A percentile compares a stretch with the other conserved stretches of the same genome.
phyloP scores from a whole-genome alignment of 2,888 invertebrate species.

The Miltochrista miniata region DNA sequence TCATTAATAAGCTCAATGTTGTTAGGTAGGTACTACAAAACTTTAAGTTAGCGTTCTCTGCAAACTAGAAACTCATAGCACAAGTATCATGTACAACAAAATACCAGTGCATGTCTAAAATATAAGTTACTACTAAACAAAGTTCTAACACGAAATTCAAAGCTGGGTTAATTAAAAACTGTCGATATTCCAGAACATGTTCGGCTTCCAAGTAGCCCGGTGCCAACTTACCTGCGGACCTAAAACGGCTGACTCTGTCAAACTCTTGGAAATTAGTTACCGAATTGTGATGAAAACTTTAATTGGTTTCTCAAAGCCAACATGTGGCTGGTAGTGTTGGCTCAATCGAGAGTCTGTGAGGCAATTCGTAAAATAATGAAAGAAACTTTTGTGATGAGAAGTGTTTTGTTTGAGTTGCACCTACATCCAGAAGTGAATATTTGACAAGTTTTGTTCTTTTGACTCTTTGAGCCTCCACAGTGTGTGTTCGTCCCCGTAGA shows the following conservation, averaged over 20 bases:
- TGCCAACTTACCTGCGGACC: slow-evolving; percentile 64
- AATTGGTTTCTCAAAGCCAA: slow-evolving; percentile 78
- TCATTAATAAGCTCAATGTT: too few species aligned
- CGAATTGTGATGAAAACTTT: slow-evolving; percentile 79
- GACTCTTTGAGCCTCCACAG: not conserved
- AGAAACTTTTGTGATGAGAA: slow-evolving; percentile 50
- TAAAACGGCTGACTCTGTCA: slow-evolving; percentile 74
- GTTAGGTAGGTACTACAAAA: too few species aligned
- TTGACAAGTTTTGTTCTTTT: slow-evolving; percentile 15
- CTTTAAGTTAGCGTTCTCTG: too few species aligned
- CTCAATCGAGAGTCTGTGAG: slow-evolving; percentile 57
- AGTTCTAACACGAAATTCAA: slow-evolving; percentile 22
- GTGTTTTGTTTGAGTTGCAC: slow-evolving; percentile 39
- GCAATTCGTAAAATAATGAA: slow-evolving; percentile 25
- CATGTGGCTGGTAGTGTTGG: slow-evolving; percentile 64
- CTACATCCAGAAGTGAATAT: slow-evolving; percentile 20
- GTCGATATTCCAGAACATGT: slow-evolving; percentile 55
- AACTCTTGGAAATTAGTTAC: slow-evolving; percentile 80
- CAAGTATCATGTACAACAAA: too few species aligned
- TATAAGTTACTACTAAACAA: slow-evolving; percentile 23
- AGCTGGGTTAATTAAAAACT: slow-evolving; percentile 56
- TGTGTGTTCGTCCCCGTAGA: too few species aligned
- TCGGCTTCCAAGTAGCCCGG: slow-evolving; percentile 52
- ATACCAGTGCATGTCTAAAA: not conserved
- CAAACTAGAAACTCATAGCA: too few species aligned